These are phyloP conservation scores for Streblospio benedicti DNA, from an alignment of 1,140 invertebrate genomes.

Conservation along the genomic window DNA sequence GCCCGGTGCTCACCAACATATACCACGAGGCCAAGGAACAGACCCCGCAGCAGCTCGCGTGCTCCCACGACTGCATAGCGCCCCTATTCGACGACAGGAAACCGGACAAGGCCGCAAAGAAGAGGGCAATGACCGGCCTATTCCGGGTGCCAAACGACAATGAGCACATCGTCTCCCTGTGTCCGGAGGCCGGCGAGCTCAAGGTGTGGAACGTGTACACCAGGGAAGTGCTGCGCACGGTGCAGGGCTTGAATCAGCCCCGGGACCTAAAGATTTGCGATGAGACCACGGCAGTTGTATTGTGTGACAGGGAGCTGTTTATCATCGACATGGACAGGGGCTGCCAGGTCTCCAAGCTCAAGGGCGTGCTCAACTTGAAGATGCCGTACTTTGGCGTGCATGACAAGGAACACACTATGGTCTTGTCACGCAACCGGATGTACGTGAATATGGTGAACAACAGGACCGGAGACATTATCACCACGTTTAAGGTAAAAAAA, in stretches of 20 bases:
- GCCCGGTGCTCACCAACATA: too few species aligned
- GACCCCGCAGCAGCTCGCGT: too few species aligned
- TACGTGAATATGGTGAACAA: slow-evolving; percentile 79
- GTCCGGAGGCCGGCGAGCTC: slow-evolving; percentile 64
- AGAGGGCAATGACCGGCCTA: neutral
- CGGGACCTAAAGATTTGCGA: slow-evolving; percentile 49
- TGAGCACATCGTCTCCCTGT: slow-evolving; percentile 62
- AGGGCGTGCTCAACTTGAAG: slow-evolving; percentile 83
- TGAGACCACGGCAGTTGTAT: slow-evolving; percentile 63
- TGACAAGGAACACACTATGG: slow-evolving; percentile 67
- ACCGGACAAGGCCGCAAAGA: neutral
- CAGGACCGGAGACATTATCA: slow-evolving; percentile 66
- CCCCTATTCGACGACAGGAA: slow-evolving; percentile 2
- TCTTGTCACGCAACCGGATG: slow-evolving; percentile 75
- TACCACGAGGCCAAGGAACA: too few species aligned
- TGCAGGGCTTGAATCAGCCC: slow-evolving; percentile 55
- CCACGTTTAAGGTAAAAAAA: slow-evolving; percentile 62
- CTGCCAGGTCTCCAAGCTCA: slow-evolving; percentile 61
- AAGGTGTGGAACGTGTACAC: slow-evolving; percentile 59
- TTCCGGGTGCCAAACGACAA: slow-evolving; percentile 36
- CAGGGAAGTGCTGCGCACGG: slow-evolving; percentile 56
- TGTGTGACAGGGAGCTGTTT: slow-evolving; percentile 69
- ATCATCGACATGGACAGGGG: slow-evolving; percentile 71
- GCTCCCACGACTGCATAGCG: slow-evolving; percentile 35
- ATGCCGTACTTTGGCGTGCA: slow-evolving; percentile 81